phyloP scores from a whole-genome alignment of 2,113 vertebrate species.

The Chionomys nivalis region DNA sequence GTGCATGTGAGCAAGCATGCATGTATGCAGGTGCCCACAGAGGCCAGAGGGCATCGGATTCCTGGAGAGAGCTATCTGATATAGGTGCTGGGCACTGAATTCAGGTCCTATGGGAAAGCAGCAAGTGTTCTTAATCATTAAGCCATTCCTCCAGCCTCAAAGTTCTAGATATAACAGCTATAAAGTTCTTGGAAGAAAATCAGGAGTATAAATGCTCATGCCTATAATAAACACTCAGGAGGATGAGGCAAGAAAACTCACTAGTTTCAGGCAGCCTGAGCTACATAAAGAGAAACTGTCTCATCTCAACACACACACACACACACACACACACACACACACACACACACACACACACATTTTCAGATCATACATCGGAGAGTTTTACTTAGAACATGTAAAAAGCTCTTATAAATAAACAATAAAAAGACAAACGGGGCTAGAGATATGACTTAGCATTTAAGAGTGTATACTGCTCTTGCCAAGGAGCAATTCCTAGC shows the following conservation, averaged over 20 bases:
- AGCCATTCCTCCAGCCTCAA: not conserved
- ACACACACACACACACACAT: not conserved
- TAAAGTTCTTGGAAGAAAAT: not conserved
- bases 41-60: not conserved
- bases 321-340: not conserved
- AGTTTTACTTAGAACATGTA: conserved; percentile 20
- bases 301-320: not conserved
- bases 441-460: not conserved
- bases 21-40: not conserved
- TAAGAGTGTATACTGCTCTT: not conserved
- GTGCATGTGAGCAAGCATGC: fast-evolving
- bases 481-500: not conserved
- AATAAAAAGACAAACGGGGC: conserved; percentile 6
- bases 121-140: not conserved
- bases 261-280: not conserved
- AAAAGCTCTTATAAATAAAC: conserved; percentile 9
- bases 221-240: not conserved
- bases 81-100: not conserved
- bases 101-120: not conserved
- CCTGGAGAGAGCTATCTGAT: not conserved
- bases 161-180: conserved; percentile 12
- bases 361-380: not conserved
- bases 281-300: not conserved
- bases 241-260: not conserved
- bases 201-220: not conserved